These are phyloP conservation scores for Calameuta idolon DNA, from an alignment of 2,888 invertebrate genomes.

Conservation along the genomic window DNA sequence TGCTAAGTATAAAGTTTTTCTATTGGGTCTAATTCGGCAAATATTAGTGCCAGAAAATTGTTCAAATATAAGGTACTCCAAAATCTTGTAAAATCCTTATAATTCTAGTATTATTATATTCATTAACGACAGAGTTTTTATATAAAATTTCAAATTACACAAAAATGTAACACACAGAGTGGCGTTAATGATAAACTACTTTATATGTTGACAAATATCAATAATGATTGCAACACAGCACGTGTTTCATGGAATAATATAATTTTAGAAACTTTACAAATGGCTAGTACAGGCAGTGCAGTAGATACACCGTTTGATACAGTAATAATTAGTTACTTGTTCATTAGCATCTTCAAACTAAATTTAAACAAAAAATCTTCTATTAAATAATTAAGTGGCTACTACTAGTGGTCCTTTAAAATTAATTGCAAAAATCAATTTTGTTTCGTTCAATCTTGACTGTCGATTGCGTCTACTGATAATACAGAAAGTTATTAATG, in stretches of 20 bases:
- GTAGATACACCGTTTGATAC: not conserved
- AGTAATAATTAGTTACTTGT: not conserved
- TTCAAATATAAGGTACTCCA: not conserved
- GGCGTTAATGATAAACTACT: not conserved
- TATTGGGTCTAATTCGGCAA: not conserved
- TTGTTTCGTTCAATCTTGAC: not conserved
- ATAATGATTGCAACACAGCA: not conserved
- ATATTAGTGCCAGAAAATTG: not conserved
- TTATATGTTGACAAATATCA: not conserved
- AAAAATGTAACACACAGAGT: not conserved
- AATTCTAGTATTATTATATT: not conserved
- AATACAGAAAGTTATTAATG: not conserved
- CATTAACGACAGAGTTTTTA: not conserved
- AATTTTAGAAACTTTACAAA: slow-evolving; percentile 27
- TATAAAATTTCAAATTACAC: not conserved
- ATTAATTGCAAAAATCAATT: not conserved
- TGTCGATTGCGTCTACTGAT: not conserved
- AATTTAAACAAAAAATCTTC: not conserved
- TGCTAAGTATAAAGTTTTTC: not conserved
- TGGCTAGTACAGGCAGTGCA: slow-evolving; percentile 10
- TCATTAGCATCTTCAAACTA: not conserved
- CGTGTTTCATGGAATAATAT: slow-evolving; percentile 12
- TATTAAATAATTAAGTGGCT: not conserved
- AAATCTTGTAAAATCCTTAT: not conserved
- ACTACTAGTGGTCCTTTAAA: not conserved